A percentile compares a stretch with the other conserved stretches of the same genome.
These are phyloP conservation scores for Archocentrus centrarchus DNA, from an alignment of 2,113 vertebrate genomes.

Conservation along the genomic window DNA sequence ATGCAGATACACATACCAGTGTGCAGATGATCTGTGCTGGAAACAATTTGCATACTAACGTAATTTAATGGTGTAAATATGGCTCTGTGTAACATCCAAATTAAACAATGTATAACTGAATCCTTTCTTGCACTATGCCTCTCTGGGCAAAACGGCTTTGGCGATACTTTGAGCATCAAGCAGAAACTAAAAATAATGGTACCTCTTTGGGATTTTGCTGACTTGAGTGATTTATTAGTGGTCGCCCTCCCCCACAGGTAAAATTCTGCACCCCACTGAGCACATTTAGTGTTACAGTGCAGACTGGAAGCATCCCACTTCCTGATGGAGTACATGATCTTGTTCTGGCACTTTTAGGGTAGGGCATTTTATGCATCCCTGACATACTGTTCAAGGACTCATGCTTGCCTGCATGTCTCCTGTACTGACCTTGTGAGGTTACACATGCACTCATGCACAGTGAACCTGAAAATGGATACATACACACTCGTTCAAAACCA, in stretches of 20 bases:
- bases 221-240: constrained; percentile 62
- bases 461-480: not conserved
- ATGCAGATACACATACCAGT: not conserved
- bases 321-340: not conserved
- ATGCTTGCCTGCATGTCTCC: constrained; percentile 21
- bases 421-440: constrained; percentile 43
- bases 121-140: not conserved
- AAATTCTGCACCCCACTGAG: constrained; percentile 17
- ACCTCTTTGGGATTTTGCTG: constrained; percentile 53
- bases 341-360: constrained; percentile 38
- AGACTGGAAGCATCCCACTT: constrained; percentile 22
- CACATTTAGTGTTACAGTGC: constrained; percentile 25
- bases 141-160: not conserved
- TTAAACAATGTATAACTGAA: fast-evolving
- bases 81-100: not conserved
- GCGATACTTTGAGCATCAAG: not conserved
- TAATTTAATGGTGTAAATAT: not conserved
- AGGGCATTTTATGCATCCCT: constrained; percentile 57
- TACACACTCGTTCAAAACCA: not conserved
- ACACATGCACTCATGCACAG: not conserved
- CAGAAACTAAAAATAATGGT: constrained; percentile 58
- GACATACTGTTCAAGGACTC: constrained; percentile 55
- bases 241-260: constrained; percentile 54
- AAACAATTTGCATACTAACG: constrained; percentile 37
- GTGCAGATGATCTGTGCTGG: not conserved